These are phyloP conservation scores for Spinibarbus caldwelli DNA, from an alignment of 2,797 vertebrate genomes.

Conservation along the genomic window DNA sequence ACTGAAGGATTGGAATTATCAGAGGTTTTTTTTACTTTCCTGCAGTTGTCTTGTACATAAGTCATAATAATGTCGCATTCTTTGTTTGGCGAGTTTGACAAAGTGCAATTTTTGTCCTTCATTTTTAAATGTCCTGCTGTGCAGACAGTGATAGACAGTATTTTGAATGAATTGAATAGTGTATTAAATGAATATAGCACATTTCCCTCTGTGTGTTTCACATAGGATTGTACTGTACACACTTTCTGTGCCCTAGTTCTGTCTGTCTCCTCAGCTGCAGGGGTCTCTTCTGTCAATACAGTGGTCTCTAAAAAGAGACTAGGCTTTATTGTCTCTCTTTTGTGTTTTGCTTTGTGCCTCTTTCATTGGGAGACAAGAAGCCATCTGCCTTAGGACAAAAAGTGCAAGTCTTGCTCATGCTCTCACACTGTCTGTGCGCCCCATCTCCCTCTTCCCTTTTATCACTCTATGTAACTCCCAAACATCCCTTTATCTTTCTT, in stretches of 20 bases:
- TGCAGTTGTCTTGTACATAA: not conserved
- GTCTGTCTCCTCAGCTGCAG: constrained; percentile 71
- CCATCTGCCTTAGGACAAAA: constrained; percentile 85
- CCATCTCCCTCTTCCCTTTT: constrained; percentile 30
- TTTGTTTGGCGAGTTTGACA: not conserved
- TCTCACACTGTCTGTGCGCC: not conserved
- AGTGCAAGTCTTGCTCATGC: constrained; percentile 56
- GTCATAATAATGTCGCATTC: not conserved
- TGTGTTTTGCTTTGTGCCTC: constrained; percentile 74
- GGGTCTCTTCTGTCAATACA: constrained; percentile 64
- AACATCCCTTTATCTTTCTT: too few relatives aligned
- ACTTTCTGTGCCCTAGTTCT: constrained; percentile 53
- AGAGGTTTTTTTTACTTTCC: not conserved
- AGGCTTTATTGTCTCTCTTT: constrained; percentile 72
- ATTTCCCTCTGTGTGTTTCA: not conserved
- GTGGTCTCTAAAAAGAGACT: constrained; percentile 71
- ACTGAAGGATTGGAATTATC: constrained; percentile 13
- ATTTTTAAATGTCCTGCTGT: not conserved
- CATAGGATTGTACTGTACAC: constrained; percentile 55
- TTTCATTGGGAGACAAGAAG: constrained; percentile 78
- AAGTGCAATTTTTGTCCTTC: not conserved
- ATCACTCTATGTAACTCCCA: constrained; percentile 10
- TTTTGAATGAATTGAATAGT: not conserved
- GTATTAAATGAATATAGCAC: not conserved
- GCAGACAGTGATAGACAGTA: not conserved